A percentile compares a stretch with the other conserved stretches of the same genome.
Evolutionary conservation across 2,797 vertebrate species (phyloP).

Genomic region (Oreochromis mossambicus): DNA sequence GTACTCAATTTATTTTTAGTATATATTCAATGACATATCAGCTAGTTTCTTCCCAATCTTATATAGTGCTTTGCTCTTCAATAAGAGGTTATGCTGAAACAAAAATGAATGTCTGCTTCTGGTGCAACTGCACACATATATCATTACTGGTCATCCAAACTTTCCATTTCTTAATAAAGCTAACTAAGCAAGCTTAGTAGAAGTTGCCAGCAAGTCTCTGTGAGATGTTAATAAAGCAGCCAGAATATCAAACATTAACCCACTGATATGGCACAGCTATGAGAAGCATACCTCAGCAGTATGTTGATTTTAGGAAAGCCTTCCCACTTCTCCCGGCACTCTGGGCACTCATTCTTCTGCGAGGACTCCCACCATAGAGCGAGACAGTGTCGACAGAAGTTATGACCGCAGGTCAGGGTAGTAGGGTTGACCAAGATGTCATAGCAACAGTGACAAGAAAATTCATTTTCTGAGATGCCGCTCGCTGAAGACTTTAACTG

Average conservation of each 20-base stretch:
- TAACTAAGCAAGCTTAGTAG: not conserved
- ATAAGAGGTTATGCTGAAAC: not conserved
- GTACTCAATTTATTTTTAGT: not conserved
- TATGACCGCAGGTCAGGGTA: constrained; percentile 94
- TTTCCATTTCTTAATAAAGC: not conserved
- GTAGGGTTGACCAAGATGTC: constrained; percentile 92
- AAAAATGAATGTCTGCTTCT: not conserved
- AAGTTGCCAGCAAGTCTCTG: not conserved
- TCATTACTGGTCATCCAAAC: not conserved
- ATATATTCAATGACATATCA: not conserved
- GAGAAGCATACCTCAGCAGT: constrained; percentile 83
- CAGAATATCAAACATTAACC: constrained; percentile 5
- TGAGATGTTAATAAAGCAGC: not conserved
- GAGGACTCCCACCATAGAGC: constrained; percentile 90
- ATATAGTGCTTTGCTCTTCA: not conserved
- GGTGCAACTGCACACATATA: not conserved
- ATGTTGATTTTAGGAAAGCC: constrained; percentile 95
- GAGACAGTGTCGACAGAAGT: constrained; percentile 93
- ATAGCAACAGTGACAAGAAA: constrained; percentile 94
- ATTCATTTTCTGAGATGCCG: constrained; percentile 82
- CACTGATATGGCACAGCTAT: not conserved
- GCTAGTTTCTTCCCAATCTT: not conserved
- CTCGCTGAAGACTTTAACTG: not conserved
- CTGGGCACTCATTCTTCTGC: constrained; percentile 89
- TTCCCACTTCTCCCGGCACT: constrained; percentile 92